A percentile compares a stretch with the other conserved stretches of the same genome.
Evolutionary conservation across 2,888 invertebrate species (phyloP).

Genomic region (Himalopsyche tibetana): DNA sequence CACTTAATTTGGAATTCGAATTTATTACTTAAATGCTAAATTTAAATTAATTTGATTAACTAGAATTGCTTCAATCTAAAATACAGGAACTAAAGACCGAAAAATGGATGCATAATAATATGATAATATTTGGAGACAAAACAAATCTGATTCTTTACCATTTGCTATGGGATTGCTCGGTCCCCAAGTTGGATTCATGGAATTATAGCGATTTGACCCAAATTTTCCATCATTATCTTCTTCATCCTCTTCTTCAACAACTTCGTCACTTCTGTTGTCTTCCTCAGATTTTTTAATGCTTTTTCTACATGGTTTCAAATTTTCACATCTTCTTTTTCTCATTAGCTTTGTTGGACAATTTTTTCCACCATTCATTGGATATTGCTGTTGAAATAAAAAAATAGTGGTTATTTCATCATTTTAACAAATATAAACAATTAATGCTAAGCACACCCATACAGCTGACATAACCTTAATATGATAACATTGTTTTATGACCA

Average conservation of each 20-base stretch:
- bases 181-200: conserved; percentile 66
- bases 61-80: too few relatives aligned
- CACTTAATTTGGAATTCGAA: too few relatives aligned
- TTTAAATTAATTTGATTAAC: too few relatives aligned
- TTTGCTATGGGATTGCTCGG: conserved; percentile 59
- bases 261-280: conserved; percentile 49
- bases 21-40: too few relatives aligned
- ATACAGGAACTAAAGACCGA: too few relatives aligned
- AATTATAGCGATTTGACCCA: conserved; percentile 46
- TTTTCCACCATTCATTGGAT: conserved; percentile 75
- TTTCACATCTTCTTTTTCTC: conserved; percentile 70
- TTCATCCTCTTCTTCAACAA: conserved; percentile 47
- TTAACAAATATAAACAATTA: too few relatives aligned
- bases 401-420: too few relatives aligned
- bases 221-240: conserved; percentile 44
- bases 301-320: conserved; percentile 67
- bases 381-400: conserved; percentile 66
- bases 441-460: too few relatives aligned
- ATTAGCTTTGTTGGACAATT: conserved; percentile 75
- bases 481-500: too few relatives aligned
- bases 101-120: too few relatives aligned
- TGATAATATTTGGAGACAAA: neutral
- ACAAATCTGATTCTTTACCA: conserved; percentile 53
- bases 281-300: conserved; percentile 32
- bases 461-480: too few relatives aligned